Base-by-base conservation (phyloP, 2,888 invertebrate species). In the Synanthedon myopaeformis region DNA sequence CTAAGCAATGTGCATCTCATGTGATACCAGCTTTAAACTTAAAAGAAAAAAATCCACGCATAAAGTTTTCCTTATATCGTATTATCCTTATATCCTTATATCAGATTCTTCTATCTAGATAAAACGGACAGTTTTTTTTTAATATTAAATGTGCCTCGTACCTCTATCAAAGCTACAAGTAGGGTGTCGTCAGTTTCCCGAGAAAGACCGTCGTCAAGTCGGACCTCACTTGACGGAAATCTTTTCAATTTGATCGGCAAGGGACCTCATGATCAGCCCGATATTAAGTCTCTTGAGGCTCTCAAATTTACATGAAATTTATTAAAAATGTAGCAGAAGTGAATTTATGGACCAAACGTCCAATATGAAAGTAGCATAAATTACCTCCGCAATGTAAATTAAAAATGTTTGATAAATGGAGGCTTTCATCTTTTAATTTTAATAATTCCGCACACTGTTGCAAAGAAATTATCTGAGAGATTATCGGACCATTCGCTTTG, bases 281-380 rank as follows among this genome's bases (percentile, higher is more conserved):
- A 80, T 81, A 83, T 81, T 79, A 76, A 80, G 72, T 75, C 72
- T 69, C 65, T 65, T 74, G 72, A 35, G 64, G 67, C 65, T 61
- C 72, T 67, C 68, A 68, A 72, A 82, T 86, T 86, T 84, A 79
- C 84, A 86, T 86, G 70, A 77, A 80, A 80, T 73, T 84, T 84
- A 85, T 85, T 83, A 82, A 82, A 79, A 82, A 76, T 73, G 67
- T 67, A 68, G 72, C 68, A 66, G 64, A 59, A 55, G 61, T 55
- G 55, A 49, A 19, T 49, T 49, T 49, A 49, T 49, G 58, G 53
- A 57, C 58, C 58, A 58, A 56, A 55, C 59, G 57, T 62, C 59
- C 63, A 61, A 67, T 73, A 66, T 70, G 62, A 60, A 64, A 68
- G 68, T 63, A 59, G 67, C 64, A 69, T 72, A 69, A 70, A 70